phyloP scores from a whole-genome alignment of 2,113 vertebrate genomes.

The Alethe diademata region DNA sequence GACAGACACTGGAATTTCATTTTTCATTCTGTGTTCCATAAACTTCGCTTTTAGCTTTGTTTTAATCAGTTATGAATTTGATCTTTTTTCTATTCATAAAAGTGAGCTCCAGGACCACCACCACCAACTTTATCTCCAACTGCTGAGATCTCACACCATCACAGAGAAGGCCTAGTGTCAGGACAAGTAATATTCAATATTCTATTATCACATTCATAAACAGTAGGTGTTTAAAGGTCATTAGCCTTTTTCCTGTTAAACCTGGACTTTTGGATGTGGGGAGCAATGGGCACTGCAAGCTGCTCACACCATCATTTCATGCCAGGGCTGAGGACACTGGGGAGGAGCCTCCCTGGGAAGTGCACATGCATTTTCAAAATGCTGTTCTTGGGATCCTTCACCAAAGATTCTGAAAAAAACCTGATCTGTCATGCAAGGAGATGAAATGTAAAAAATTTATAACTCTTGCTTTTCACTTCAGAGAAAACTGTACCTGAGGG shows the following conservation, averaged over 20 bases:
- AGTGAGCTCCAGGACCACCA: not conserved
- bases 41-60: not conserved
- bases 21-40: not conserved
- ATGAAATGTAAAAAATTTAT: rapidly evolving
- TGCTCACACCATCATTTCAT: not conserved
- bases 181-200: not conserved
- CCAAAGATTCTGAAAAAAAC: not conserved
- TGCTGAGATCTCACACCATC: not conserved
- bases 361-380: not conserved
- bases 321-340: not conserved
- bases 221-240: not conserved
- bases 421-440: not conserved
- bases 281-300: not conserved
- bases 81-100: not conserved
- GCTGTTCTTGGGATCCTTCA: not conserved
- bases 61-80: not conserved
- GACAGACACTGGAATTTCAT: not conserved
- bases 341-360: not conserved
- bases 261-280: not conserved
- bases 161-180: not conserved
- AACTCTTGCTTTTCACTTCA: not conserved
- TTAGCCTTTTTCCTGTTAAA: not conserved
- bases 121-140: not conserved
- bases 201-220: not conserved
- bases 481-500: not conserved